Evolutionary conservation across 2,797 vertebrate species (phyloP), one percentile per base, ranked within the genome.

Genomic region (Tragelaphus oryx): DNA sequence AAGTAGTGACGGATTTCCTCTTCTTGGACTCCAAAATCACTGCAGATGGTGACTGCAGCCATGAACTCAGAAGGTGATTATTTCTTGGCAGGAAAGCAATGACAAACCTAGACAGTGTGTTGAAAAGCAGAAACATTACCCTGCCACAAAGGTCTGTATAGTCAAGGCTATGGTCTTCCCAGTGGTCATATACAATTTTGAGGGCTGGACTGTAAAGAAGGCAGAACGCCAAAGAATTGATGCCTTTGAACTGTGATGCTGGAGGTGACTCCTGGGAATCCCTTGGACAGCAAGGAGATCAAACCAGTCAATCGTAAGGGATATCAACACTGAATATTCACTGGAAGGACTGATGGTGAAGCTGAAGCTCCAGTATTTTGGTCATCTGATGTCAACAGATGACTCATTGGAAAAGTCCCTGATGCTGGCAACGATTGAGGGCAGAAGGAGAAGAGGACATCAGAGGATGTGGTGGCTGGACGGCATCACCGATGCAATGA

Each of bases 401-500:
- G 5, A 12, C 9, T 68, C 33, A 37, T 3, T 68, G 10, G 33
- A 37, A 68, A 68, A 37, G 65, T 68, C 65, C 18, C 33, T 22
- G 65, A 68, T 37, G 5, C 10, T 68, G 65, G 65, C 9, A 68
- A 68, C 37, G 18, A 68, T 37, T 68, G 33, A 68, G 5, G 33
- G 10, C 33, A 68, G 33, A 68, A 68, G 65, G 18, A 68, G 10
- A 68, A 68, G 65, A 68, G 65, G 65, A 18, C 33, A 68, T 11
- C 18, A 22, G 65, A 68, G 65, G 18, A 22, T 37, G 18, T 37
- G 18, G 11, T 37, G 33, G 65, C 65, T 37, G 33, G 9, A 68
- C 0, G 9, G 33, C 65, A 37, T 68, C 65, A 68, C 33, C 0
- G 0, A 22, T 22, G 33, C 62, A 68, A 37, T 37, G 33, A 68